Evolutionary conservation across 2,888 invertebrate species (phyloP), one percentile per base, ranked within the genome.

Genomic region (Ochropleura plecta): DNA sequence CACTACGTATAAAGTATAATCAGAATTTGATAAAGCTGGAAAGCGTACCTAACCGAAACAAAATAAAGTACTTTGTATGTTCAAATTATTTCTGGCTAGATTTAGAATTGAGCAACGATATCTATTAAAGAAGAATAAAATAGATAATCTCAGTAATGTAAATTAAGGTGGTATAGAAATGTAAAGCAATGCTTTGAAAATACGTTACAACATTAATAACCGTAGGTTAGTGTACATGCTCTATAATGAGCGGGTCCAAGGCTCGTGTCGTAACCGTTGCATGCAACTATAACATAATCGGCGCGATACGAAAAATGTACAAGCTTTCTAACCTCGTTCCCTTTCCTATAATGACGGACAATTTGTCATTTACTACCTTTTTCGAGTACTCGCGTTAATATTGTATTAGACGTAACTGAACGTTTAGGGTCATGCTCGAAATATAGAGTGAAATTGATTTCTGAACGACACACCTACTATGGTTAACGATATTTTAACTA

Each of bases 261-360:
- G 90, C 90, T 89, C 82, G 90, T 93, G 92, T 92, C 88, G 92
- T 91, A 93, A 92, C 87, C 88, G 86, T 92, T 90, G 91, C 93
- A 91, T 91, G 92, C 90, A 87, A 83, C 87, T 86, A 85, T 49
- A 62, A 84, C 82, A 86, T 86, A 83, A 90, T 85, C 83, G 79
- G 77, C 82, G 72, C 88, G 84, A 89, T 89, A 89, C 87, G 87
- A 91, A 93, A 92, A 92, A 91, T 88, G 86, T 81, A 90, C 88
- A 85, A 91, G 89, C 92, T 94, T 93, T 94, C 92, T 94, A 94
- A 94, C 94, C 93, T 93, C 93, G 93, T 90, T 91, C 91, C 87
- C 91, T 93, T 93, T 93, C 89, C 86, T 87, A 82, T 90, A 92
- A 91, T 90, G 77, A 81, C 76, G 73, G 72, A 74, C 81, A 75